Evolutionary conservation across 1,140 invertebrate genomes (phyloP).

Genomic region (Brachystomella parvula): DNA sequence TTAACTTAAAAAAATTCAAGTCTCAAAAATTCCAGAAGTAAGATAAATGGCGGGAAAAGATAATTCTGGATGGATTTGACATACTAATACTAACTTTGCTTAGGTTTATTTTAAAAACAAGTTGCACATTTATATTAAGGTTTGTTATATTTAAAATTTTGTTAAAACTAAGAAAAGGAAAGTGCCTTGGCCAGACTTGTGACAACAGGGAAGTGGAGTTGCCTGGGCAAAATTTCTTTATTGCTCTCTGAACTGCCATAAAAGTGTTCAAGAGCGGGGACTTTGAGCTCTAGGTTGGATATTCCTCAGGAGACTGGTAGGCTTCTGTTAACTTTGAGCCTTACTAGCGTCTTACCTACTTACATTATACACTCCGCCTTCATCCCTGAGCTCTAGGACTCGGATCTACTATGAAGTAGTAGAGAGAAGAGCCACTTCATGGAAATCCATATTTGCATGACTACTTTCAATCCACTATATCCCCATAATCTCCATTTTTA

Average conservation of each 20-base stretch:
- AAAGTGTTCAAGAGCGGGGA: slow-evolving; percentile 16
- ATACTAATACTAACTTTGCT: background rate
- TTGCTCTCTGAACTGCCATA: slow-evolving; percentile 35
- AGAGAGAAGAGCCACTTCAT: background rate
- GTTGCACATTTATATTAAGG: too few relatives aligned
- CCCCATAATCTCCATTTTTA: slow-evolving; percentile 12
- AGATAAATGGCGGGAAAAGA: too few relatives aligned
- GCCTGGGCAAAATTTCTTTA: slow-evolving; percentile 25
- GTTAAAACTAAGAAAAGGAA: too few relatives aligned
- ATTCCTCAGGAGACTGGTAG: slow-evolving; percentile 16
- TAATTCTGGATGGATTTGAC: too few relatives aligned
- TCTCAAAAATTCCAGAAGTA: too few relatives aligned
- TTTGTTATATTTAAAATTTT: too few relatives aligned
- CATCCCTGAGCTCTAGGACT: background rate
- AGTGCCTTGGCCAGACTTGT: too few relatives aligned
- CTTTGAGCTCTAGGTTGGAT: background rate
- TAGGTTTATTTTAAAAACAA: too few relatives aligned
- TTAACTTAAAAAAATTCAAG: too few relatives aligned
- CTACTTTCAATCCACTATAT: slow-evolving; percentile 5
- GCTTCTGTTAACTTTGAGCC: background rate
- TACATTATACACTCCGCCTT: slow-evolving; percentile 1
- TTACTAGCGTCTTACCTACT: slow-evolving; percentile 10
- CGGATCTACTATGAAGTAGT: background rate
- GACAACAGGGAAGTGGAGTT: background rate
- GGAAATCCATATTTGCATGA: background rate